Conservation (phyloP, 2,797 vertebrate genomes). For the Labeo calbasu region DNA sequence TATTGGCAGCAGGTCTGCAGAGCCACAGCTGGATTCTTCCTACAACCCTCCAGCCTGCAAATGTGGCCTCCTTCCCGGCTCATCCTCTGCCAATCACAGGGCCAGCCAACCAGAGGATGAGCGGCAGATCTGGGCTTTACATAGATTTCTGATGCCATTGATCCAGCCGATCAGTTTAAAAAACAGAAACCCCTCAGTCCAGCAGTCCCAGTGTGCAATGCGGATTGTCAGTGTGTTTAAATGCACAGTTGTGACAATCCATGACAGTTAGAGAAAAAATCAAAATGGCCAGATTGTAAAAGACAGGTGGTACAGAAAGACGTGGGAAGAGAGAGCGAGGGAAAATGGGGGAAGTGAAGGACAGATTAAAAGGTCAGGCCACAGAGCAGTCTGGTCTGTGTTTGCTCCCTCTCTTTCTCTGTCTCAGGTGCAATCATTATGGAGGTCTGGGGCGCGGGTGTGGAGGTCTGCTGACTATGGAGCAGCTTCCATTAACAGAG, state of each 20-base stretch:
- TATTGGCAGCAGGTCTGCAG: constrained; percentile 35
- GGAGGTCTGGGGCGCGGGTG: constrained; percentile 45
- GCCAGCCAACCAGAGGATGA: constrained; percentile 30
- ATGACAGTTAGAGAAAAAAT: constrained; percentile 18
- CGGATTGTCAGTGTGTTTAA: constrained; percentile 5
- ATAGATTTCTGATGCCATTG: constrained; percentile 40
- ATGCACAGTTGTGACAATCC: constrained; percentile 33
- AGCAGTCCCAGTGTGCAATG: constrained; percentile 24
- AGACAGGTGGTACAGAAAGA: constrained; percentile 46
- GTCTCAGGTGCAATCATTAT: constrained; percentile 60
- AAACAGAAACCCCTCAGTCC: constrained; percentile 18
- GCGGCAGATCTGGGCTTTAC: constrained; percentile 34
- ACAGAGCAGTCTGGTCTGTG: constrained; percentile 54
- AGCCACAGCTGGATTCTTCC: constrained; percentile 47
- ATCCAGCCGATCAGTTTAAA: constrained; percentile 51
- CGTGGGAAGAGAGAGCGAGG: constrained; percentile 41
- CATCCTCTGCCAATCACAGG: constrained; percentile 45
- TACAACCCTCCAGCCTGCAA: constrained; percentile 30
- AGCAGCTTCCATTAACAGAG: constrained; percentile 60
- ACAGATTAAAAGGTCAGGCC: constrained; percentile 62
- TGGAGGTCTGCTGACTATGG: constrained; percentile 55
- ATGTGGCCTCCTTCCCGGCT: constrained; percentile 25
- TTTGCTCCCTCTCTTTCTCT: constrained; percentile 55
- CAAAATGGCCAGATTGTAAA: constrained; percentile 31
- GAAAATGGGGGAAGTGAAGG: constrained; percentile 53